phyloP scores from a whole-genome alignment of 2,113 vertebrate genomes.

The Tor tambroides region DNA sequence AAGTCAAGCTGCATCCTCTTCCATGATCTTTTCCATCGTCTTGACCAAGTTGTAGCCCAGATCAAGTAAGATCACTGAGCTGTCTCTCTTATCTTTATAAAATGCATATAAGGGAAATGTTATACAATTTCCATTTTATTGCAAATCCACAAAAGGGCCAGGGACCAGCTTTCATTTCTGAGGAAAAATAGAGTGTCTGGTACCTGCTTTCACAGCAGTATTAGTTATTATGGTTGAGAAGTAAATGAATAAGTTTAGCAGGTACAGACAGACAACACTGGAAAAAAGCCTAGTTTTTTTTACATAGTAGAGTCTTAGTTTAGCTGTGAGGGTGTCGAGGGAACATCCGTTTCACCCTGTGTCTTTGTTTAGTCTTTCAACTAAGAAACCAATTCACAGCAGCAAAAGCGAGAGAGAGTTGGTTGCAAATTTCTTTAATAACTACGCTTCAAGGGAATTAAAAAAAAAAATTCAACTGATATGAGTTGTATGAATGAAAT shows the following conservation, averaged over 20 bases:
- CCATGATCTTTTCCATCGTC: constrained; percentile 87
- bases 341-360: neutral
- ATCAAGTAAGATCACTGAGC: constrained; percentile 18
- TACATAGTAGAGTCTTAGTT: neutral
- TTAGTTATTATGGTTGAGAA: constrained; percentile 10
- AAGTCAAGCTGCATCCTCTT: constrained; percentile 92
- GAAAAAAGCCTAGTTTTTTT: neutral
- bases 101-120: neutral
- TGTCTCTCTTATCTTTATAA: neutral
- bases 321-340: neutral
- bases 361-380: constrained; percentile 1
- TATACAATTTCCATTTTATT: neutral
- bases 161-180: neutral
- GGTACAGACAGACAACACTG: neutral
- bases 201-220: constrained; percentile 4
- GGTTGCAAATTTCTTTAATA: neutral
- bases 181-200: neutral
- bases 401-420: neutral
- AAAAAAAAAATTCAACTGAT: neutral
- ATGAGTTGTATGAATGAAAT: neutral
- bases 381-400: neutral
- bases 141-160: neutral
- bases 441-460: neutral
- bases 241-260: neutral
- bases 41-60: constrained; percentile 76